These are phyloP conservation scores for Drosophila nr. perissopoda DNA, from an alignment of 2,888 invertebrate genomes.

Conservation along the genomic window DNA sequence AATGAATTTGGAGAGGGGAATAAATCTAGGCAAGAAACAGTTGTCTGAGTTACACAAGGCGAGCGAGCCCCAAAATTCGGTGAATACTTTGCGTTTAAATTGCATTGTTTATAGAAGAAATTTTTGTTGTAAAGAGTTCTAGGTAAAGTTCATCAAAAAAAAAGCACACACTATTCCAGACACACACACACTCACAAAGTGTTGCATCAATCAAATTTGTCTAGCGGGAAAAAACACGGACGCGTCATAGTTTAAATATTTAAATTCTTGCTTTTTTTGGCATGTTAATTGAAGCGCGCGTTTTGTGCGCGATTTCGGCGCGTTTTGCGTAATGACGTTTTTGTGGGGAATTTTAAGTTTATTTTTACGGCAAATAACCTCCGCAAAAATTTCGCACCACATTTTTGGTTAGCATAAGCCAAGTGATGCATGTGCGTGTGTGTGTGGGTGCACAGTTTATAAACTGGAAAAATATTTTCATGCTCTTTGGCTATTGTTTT, in stretches of 20 bases:
- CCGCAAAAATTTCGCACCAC: conserved; percentile 46
- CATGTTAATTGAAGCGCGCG: conserved; percentile 41
- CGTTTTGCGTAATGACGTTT: conserved; percentile 54
- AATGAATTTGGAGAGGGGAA: conserved; percentile 13
- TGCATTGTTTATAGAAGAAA: conserved; percentile 35
- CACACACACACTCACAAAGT: neutral
- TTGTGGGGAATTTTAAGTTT: conserved; percentile 34
- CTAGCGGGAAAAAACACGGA: conserved; percentile 49
- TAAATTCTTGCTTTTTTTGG: conserved; percentile 1
- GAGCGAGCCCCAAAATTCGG: conserved; percentile 40
- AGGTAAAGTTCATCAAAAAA: conserved; percentile 64
- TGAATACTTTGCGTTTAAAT: conserved; percentile 61
- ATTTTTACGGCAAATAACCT: conserved; percentile 47
- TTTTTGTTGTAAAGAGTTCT: conserved; percentile 48
- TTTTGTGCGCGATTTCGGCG: conserved; percentile 35
- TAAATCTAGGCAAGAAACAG: conserved; percentile 24
- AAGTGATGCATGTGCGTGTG: conserved; percentile 12
- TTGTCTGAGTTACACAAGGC: conserved; percentile 6
- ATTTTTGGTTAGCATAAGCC: conserved; percentile 43
- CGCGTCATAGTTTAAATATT: conserved; percentile 47
- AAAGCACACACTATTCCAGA: conserved; percentile 17
- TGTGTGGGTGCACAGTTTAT: conserved; percentile 49
- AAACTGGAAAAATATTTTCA: conserved; percentile 52
- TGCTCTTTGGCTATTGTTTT: conserved; percentile 36
- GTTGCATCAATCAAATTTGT: conserved; percentile 29